Base-by-base conservation (phyloP, 92 coral and sea anemone genomes). In the Desmophyllum pertusum region DNA sequence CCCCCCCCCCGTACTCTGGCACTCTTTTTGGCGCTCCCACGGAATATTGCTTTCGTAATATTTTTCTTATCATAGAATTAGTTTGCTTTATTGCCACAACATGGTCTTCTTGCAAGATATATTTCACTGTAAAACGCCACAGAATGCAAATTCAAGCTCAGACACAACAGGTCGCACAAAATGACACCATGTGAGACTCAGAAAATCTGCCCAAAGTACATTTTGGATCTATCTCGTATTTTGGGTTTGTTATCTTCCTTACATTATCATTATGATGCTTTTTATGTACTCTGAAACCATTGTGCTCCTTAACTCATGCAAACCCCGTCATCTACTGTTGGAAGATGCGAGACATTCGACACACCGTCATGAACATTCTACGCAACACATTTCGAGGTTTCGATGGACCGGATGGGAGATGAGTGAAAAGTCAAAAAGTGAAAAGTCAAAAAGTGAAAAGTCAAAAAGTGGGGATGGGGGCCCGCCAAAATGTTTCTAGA, bases 161-260 rank as follows among this genome's bases (percentile, higher is more conserved):
- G 37, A 8, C 10, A 42, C 77, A 72, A n/a, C 55, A 42, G 10
- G 2, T 42, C 41, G 55, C n/a, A 0, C 77, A 70, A 39, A n/a
- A 27, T 6, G 77, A 2, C 19, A 17, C 25, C 52, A 8, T 15
- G 52, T 15, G 52, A 46, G 52, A 46, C 52, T 46, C 52, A 9
- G 52, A 30, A 72, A 41, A 25, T 41, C 77, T 41, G 18, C 53
- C 13, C 29, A 10, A 1, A 53, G 77, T 10, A 72, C 77, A 4
- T 50, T 72, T 3, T 5, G 42, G 53, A 72, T 72, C 6, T 72
- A 72, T 42, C 77, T 72, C 37, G 25, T 72, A 9, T 72, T 72
- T 43, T 72, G 59, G 77, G 53, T 45, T 27, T 72, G 77, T 40
- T 72, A 72, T 40, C 21, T 72, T 36, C 77, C 77, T 10, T 23